Percentiles rank a stretch among this genome's conserved stretches.
Evolutionary conservation across 2,113 vertebrate species (phyloP).

Genomic region (Terrapene triunguis): DNA sequence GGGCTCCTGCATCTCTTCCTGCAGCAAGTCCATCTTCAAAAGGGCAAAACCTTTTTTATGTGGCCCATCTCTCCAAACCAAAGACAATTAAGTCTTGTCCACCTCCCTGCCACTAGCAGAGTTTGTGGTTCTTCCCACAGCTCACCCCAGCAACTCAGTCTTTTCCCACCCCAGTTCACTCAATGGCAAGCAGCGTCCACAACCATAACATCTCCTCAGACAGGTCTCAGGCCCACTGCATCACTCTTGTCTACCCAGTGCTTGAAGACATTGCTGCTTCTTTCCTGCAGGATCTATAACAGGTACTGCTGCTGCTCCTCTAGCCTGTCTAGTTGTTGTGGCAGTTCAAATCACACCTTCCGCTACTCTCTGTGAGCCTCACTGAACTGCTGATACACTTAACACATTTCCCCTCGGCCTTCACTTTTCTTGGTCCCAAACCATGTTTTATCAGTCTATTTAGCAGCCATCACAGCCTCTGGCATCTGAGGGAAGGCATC

Average conservation of each 20-base stretch:
- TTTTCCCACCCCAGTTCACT: background rate
- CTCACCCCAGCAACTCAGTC: background rate
- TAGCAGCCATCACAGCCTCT: background rate
- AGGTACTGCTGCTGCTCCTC: background rate
- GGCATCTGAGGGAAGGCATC: background rate
- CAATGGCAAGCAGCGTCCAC: background rate
- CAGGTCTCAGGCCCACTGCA: background rate
- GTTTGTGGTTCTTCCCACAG: background rate
- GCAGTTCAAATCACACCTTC: background rate
- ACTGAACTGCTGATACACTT: background rate
- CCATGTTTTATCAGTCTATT: background rate
- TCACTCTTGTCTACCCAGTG: background rate
- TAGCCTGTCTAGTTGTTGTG: background rate
- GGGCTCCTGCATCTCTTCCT: background rate
- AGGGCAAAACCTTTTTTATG: background rate
- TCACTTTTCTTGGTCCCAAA: background rate
- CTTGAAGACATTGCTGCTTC: background rate
- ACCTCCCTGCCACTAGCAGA: background rate
- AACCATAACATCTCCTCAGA: no score
- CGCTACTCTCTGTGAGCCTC: background rate
- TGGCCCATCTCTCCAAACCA: background rate
- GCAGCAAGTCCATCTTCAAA: background rate
- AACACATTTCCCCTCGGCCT: background rate
- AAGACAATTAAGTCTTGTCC: background rate
- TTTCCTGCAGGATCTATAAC: background rate